Base-by-base conservation (phyloP, 2,888 invertebrate genomes). In the Pyrrhosoma nymphula region DNA sequence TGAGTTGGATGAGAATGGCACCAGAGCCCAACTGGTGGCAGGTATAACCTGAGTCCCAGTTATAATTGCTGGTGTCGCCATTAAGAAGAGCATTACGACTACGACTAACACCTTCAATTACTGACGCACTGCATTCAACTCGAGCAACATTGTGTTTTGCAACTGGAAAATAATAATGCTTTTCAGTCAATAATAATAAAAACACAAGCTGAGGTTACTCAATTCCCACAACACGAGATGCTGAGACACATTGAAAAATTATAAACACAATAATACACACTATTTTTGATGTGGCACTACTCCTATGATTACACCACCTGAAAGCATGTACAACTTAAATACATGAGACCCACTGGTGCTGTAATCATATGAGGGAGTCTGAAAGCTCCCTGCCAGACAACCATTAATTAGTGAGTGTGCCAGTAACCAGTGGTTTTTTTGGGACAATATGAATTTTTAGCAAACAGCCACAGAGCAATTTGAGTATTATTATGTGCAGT, bases 41-140 rank as follows among this genome's bases (percentile, higher is more conserved):
- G 10, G 99, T 99, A 97, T 99, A 99, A 96, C 99, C 99, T 95
- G 98, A 99, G 97, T 99, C 99, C 99, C 99, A 99, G 97, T 99
- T 99, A 97, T 99, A 99, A 97, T 99, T 98, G 96, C 98, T 98
- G 95, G 98, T 99, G 97, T 99, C 99, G 26, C 99, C 99, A 97
- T 99, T 99, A 95, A 99, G 98, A 23, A 99, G 97, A 0, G 99
- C 99, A 97, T 99, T 99, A 96, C 99, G 98, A 91, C 98, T 98
- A 23, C 99, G 98, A 96, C 98, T 98, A 18, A 99, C 99, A 95
- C 99, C 99, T 97, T 99, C 99, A 89, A 99, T 98, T 95, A 99
- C 99, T 96, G 98, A 98, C 3, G 99, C 99, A 97, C 99, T 98
- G 96, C 98, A 98, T 95, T 98, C 98, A 96, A 99, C 98, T 0